phyloP scores from a whole-genome alignment of 2,113 vertebrate genomes.

The Oplegnathus fasciatus region DNA sequence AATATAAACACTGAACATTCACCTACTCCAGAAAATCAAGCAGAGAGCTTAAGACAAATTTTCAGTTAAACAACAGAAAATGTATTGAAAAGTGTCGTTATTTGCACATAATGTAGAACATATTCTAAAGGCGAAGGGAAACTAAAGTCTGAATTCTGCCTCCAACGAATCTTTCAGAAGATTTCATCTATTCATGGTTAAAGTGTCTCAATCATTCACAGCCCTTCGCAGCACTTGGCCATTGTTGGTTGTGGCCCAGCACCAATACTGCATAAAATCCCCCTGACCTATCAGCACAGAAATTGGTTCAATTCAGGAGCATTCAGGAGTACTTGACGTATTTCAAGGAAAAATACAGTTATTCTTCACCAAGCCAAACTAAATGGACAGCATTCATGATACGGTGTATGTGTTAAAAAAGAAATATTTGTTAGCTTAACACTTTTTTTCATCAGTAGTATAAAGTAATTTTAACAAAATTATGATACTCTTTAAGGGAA shows the following conservation, averaged over 20 bases:
- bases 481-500: too few species aligned
- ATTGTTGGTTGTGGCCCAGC: not conserved
- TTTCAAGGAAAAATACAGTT: too few species aligned
- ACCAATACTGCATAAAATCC: not conserved
- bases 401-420: too few species aligned
- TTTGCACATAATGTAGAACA: not conserved
- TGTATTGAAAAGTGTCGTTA: not conserved
- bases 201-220: not conserved
- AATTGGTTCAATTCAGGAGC: not conserved
- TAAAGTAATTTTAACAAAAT: too few species aligned
- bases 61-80: not conserved
- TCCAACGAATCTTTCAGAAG: not conserved
- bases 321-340: not conserved
- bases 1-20: not conserved
- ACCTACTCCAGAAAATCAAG: not conserved
- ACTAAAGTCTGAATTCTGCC: not conserved
- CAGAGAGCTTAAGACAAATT: not conserved
- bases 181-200: not conserved
- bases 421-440: too few species aligned
- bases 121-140: not conserved
- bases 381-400: too few species aligned
- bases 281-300: not conserved
- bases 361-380: too few species aligned
- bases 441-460: too few species aligned
- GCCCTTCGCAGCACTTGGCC: not conserved